Evolutionary conservation across 1,140 invertebrate species (phyloP), one percentile per base, ranked within the genome.

Genomic region (Hirudo medicinalis): DNA sequence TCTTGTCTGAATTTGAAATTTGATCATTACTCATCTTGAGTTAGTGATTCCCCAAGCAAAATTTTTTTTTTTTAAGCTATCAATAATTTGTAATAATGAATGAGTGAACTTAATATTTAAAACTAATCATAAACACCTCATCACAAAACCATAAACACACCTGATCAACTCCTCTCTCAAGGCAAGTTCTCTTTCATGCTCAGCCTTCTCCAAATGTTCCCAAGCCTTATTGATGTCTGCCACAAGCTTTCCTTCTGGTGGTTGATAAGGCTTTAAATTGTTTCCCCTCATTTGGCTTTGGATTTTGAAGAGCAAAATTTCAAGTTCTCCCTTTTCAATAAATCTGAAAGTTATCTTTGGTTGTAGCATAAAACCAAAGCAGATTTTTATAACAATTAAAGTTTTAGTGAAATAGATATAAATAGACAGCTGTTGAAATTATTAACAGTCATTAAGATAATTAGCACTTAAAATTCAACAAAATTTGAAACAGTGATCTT

Each of bases 151-250:
- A 22, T 3, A 43, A 19, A n/a, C 57, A 53, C 74, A 84, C 83
- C 83, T 80, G 71, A 99, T 98, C 17, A 99, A 83, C 81, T 99
- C 96, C 67, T 82, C 80, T 74, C 80, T 75, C 3, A 99, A 82
- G 0, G 95, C 94, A 70, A 99, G 83, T 84, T 99, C 97, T 11
- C 94, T 85, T 80, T 97, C 94, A 82, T 99, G 96, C 82, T 99
- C 97, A 29, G 95, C 90, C 82, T 97, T 97, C 83, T 99, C 97
- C 20, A 99, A 83, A 9, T 89, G 84, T 80, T 98, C 94, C 97
- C 96, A 99, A 22, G 95, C 94, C 79, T 94, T 93, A 84, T 99
- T 99, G 77, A 99, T 99, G 81, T 99, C 97, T 17, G 92, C 92
- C 78, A 99, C 97, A 88, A 97, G 92, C 81, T 93, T 93, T 8